phyloP scores from a whole-genome alignment of 2,797 vertebrate genomes.

The Enteromius thamalakanensis region DNA sequence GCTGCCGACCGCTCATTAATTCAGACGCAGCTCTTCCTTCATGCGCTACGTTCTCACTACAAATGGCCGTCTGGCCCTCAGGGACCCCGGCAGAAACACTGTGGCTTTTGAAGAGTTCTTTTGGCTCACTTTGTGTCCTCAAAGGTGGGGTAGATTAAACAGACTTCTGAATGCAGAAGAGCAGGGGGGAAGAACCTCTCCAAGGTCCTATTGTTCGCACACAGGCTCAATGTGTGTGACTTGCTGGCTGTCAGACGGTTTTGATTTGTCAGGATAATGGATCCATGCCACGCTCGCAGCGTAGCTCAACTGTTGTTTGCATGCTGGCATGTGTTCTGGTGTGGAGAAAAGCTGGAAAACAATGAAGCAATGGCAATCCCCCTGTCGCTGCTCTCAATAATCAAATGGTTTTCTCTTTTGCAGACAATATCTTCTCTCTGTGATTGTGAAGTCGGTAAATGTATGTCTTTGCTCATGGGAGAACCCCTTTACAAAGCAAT shows the following conservation, averaged over 20 bases:
- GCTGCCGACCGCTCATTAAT: constrained; percentile 36
- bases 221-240: constrained; percentile 2
- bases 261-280: constrained; percentile 24
- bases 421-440: neutral
- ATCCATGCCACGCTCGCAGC: neutral
- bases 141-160: constrained; percentile 33
- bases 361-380: neutral
- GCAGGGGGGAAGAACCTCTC: neutral
- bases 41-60: neutral
- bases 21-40: constrained; percentile 17
- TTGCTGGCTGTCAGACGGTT: constrained; percentile 5
- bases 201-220: neutral
- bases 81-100: constrained; percentile 26
- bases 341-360: neutral
- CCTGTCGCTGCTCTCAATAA: neutral
- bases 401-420: neutral
- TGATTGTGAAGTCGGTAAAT: neutral
- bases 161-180: constrained; percentile 29
- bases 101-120: constrained; percentile 30
- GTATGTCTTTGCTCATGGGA: neutral
- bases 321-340: neutral
- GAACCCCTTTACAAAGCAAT: neutral
- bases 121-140: constrained; percentile 26
- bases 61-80: constrained; percentile 31
- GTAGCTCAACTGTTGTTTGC: neutral